Evolutionary conservation across 2,888 invertebrate genomes (phyloP), one percentile per base, ranked within the genome.

Genomic region (Magallana nippona): DNA sequence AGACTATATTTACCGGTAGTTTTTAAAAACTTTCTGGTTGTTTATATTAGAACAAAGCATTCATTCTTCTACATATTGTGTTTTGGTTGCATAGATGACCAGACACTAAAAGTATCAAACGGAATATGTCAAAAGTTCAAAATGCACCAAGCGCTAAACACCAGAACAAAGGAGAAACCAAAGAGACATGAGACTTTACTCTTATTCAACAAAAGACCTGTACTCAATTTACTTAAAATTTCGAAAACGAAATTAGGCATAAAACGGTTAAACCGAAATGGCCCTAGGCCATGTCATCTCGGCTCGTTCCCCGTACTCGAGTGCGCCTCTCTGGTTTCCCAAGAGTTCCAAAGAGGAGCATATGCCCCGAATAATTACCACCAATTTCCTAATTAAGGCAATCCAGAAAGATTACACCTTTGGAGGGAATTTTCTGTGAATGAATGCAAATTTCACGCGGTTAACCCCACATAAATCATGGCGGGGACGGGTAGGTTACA

Each of bases 381-480:
- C 71, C 71, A 71, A 27, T 71, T 71, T 71, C 71, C 71, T 71
- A 71, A 71, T 71, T 71, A 71, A 71, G 71, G 32, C 71, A 71
- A 71, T 71, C 71, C 71, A 71, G 71, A 71, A 32, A 71, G 71
- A 71, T 71, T 71, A 71, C 71, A 71, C 71, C 71, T 71, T 71
- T 71, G 27, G 71, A 71, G 71, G 22, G 71, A 71, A 71, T 22
- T 27, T 71, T 27, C 13, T 27, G 2, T 27, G 27, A 27, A 22
- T 71, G 71, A 71, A 71, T 71, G 71, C 71, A 71, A 44, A 27
- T 32, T 71, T 71, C 71, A 27, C 22, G 71, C 71, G 71, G 32
- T 71, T 71, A 71, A 71, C 71, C 13, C 71, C 71, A 71, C 71
- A 71, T 71, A 71, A 71, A 71, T 71, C 27, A 71, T 71, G n/a